A percentile compares a stretch with the other conserved stretches of the same genome.
These are phyloP conservation scores for Zaprionus africanus DNA, from an alignment of 1,140 invertebrate species.

Conservation along the genomic window DNA sequence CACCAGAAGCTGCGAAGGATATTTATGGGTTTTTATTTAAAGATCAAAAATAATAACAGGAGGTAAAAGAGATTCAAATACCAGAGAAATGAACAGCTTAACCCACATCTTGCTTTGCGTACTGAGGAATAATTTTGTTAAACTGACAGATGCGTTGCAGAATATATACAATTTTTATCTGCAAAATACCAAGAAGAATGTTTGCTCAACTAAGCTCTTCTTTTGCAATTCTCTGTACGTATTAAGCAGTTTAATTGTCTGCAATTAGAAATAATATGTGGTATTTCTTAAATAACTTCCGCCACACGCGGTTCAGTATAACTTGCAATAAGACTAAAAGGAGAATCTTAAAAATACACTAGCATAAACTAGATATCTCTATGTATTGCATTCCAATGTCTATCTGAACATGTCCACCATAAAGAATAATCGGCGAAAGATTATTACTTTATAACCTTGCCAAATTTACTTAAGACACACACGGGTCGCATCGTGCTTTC, in stretches of 20 bases:
- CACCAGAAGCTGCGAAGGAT: constrained; percentile 10
- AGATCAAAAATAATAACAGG: background rate
- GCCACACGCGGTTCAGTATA: background rate
- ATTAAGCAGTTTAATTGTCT: background rate
- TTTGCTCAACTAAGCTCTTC: background rate
- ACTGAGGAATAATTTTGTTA: background rate
- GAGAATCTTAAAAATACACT: no score
- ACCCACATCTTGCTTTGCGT: constrained; percentile 18
- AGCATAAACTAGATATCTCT: background rate
- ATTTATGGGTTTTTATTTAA: background rate
- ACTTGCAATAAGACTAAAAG: background rate
- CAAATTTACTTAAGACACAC: background rate
- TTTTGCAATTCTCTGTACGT: background rate
- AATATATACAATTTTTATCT: constrained; percentile 19
- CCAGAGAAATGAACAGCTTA: constrained; percentile 9
- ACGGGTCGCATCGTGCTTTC: background rate
- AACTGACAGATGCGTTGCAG: constrained; percentile 15
- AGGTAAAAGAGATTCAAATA: background rate
- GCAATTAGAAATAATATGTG: background rate
- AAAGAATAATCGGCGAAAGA: background rate
- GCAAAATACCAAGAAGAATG: background rate
- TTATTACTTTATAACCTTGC: background rate
- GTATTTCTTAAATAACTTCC: constrained; percentile 1
- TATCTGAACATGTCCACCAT: background rate
- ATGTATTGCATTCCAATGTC: background rate